A percentile compares a stretch with the other conserved stretches of the same genome.
These are phyloP conservation scores for Drosophila auraria DNA, from an alignment of 1,140 invertebrate species.

Conservation along the genomic window DNA sequence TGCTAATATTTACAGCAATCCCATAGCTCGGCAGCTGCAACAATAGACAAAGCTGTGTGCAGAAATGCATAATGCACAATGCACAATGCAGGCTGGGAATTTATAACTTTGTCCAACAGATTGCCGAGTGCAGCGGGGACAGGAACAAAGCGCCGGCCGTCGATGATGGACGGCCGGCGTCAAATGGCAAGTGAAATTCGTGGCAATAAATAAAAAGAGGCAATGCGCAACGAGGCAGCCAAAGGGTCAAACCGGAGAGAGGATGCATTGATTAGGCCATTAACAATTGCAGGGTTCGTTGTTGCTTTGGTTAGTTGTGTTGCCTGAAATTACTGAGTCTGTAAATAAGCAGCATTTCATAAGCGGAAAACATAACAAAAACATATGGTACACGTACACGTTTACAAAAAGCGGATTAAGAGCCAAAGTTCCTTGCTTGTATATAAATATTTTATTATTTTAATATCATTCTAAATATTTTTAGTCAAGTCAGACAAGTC, in stretches of 20 bases:
- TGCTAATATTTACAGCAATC: constrained; percentile 70
- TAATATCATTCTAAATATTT: no score
- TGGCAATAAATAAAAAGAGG: constrained; percentile 68
- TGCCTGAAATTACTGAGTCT: not conserved
- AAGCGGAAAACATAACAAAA: constrained; percentile 5
- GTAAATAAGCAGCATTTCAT: not conserved
- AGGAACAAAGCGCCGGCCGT: constrained; percentile 49
- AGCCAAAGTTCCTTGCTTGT: no score
- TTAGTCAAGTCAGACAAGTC: no score
- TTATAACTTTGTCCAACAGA: constrained; percentile 73
- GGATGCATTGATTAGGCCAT: constrained; percentile 55
- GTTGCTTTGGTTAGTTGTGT: not conserved
- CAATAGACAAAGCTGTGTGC: constrained; percentile 39
- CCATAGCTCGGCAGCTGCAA: constrained; percentile 50
- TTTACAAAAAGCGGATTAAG: not conserved
- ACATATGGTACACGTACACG: not conserved
- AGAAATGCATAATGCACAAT: constrained; percentile 52
- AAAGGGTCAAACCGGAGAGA: constrained; percentile 21
- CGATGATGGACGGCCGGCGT: constrained; percentile 62
- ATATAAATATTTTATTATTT: no score
- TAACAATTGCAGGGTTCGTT: constrained; percentile 37
- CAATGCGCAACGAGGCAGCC: constrained; percentile 46
- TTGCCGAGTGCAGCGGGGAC: constrained; percentile 43
- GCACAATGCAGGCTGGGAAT: constrained; percentile 63
- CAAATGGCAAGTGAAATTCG: constrained; percentile 70